These are phyloP conservation scores for Heliothis virescens DNA, from an alignment of 1,140 invertebrate genomes.

Conservation along the genomic window DNA sequence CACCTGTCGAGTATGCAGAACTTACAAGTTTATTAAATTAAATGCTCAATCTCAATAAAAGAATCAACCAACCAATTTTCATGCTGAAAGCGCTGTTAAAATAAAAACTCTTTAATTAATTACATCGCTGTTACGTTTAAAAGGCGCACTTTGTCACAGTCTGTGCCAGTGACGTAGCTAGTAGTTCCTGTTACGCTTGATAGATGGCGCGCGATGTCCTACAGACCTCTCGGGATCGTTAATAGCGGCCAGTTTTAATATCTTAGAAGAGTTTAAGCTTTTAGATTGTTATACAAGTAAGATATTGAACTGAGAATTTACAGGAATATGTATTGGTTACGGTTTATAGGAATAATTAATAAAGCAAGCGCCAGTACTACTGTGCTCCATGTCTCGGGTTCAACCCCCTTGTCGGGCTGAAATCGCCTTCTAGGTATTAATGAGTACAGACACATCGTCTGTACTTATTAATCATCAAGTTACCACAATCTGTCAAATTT, in stretches of 20 bases:
- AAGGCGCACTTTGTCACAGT: constrained; percentile 18
- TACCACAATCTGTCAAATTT: no score
- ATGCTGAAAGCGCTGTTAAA: background rate
- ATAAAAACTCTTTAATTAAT: constrained; percentile 44
- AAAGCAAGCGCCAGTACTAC: no score
- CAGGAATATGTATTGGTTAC: background rate
- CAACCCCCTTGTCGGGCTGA: no score
- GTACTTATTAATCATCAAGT: no score
- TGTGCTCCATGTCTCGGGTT: no score
- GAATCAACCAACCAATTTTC: constrained; percentile 7
- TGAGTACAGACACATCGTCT: no score
- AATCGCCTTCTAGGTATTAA: no score
- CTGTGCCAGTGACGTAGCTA: constrained; percentile 3
- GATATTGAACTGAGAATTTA: no score
- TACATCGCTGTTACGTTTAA: constrained; percentile 24
- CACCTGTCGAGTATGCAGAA: no score
- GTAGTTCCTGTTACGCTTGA: constrained; percentile 16
- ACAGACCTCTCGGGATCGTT: constrained; percentile 12
- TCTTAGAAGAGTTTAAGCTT: background rate
- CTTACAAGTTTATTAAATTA: no score
- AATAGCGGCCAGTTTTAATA: constrained; percentile 33
- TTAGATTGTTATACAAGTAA: background rate
- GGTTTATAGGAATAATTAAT: background rate
- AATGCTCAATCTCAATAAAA: no score
- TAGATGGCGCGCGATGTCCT: constrained; percentile 14